Conservation (phyloP, 2,113 vertebrate genomes). For the Nothocercus julius region DNA sequence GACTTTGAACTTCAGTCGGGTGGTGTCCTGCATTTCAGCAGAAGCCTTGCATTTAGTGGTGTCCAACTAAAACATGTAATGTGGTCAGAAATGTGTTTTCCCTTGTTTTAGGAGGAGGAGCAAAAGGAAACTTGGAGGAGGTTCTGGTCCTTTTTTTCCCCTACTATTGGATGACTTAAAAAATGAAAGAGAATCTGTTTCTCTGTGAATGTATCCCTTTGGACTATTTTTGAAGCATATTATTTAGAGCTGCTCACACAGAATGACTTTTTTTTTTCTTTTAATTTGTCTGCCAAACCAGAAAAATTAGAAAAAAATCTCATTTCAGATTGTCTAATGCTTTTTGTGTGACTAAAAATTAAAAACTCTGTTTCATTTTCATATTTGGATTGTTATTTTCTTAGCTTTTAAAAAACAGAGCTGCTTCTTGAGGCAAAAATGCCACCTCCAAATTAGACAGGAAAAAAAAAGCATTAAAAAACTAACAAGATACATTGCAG, state of each 20-base stretch:
- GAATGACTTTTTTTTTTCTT: not conserved
- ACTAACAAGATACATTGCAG: not conserved
- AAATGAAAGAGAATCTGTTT: slow-evolving; percentile 46
- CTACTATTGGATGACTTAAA: slow-evolving; percentile 4
- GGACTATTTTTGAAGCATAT: slow-evolving; percentile 38
- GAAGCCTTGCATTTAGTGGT: slow-evolving; percentile 14
- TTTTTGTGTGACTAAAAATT: not conserved
- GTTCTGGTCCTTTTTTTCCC: slow-evolving; percentile 29
- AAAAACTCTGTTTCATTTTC: slow-evolving; percentile 8
- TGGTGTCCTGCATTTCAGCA: slow-evolving; percentile 39
- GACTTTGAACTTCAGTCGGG: not conserved
- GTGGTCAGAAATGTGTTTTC: slow-evolving; percentile 69
- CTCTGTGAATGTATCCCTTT: slow-evolving; percentile 16
- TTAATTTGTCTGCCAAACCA: not conserved
- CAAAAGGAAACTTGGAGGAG: slow-evolving; percentile 64
- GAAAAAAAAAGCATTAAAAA: not conserved
- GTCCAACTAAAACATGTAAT: slow-evolving; percentile 76
- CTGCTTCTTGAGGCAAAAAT: not conserved
- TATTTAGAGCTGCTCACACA: slow-evolving; percentile 15
- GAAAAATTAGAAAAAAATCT: not conserved
- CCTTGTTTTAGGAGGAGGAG: slow-evolving; percentile 47
- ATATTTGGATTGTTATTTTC: not conserved
- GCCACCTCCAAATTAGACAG: not conserved
- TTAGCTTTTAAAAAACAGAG: not conserved
- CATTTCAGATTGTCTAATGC: not conserved